Evolutionary conservation across 2,113 vertebrate species (phyloP).

Genomic region (Lepus europaeus): DNA sequence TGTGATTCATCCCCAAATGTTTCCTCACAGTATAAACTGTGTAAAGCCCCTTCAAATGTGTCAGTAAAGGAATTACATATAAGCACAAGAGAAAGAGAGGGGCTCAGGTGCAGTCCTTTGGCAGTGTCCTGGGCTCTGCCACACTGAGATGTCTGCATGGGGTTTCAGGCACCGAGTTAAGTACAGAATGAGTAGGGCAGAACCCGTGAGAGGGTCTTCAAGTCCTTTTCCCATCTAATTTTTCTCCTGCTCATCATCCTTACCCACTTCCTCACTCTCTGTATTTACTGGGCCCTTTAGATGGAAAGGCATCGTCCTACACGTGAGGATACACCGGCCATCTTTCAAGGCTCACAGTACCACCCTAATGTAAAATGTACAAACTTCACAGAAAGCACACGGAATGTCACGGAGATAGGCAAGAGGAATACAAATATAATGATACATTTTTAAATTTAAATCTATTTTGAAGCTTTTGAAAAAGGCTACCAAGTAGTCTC

Average conservation of each 20-base stretch:
- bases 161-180: neutral
- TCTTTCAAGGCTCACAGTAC: neutral
- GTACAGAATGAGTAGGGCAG: neutral
- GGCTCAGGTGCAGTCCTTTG: neutral
- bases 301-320: neutral
- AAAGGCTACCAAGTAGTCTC: slow-evolving; percentile 53
- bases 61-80: neutral
- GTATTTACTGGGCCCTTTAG: neutral
- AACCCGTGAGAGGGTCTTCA: neutral
- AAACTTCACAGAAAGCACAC: neutral
- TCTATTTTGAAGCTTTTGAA: slow-evolving; percentile 65
- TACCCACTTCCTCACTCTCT: neutral
- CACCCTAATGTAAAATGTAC: slow-evolving; percentile 3
- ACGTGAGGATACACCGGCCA: neutral
- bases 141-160: neutral
- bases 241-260: neutral
- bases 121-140: neutral
- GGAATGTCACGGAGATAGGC: neutral
- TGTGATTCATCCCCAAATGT: neutral
- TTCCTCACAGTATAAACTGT: neutral
- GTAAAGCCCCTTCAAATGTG: neutral
- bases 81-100: neutral
- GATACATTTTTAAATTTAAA: slow-evolving; percentile 71
- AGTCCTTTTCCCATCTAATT: neutral
- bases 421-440: slow-evolving; percentile 18